A percentile compares a stretch with the other conserved stretches of the same genome.
phyloP scores from a whole-genome alignment of 2,888 invertebrate genomes.

The Ochropleura leucogaster region DNA sequence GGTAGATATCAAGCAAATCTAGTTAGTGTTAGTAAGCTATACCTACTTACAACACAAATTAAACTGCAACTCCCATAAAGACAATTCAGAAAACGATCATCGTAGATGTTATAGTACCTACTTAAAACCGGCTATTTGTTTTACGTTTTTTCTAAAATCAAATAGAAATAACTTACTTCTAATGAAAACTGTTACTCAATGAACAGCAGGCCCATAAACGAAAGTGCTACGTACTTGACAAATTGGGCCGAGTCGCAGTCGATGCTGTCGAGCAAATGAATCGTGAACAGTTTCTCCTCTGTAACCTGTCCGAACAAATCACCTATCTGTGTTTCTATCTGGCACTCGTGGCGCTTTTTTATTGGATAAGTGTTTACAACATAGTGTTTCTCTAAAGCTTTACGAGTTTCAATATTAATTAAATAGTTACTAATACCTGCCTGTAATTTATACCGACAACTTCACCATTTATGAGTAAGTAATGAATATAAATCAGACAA shows the following conservation, averaged over 20 bases:
- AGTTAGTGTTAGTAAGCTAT: not conserved
- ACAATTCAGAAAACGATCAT: not conserved
- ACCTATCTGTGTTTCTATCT: slow-evolving; percentile 24
- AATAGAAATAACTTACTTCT: not conserved
- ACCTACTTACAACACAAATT: too few relatives aligned
- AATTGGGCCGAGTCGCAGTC: slow-evolving; percentile 41
- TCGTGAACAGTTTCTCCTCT: slow-evolving; percentile 55
- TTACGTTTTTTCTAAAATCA: not conserved
- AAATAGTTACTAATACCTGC: not conserved
- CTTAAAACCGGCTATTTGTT: not conserved
- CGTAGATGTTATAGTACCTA: not conserved
- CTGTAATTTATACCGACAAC: not conserved
- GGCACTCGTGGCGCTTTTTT: slow-evolving; percentile 20
- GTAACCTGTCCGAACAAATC: slow-evolving; percentile 46
- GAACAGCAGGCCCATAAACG: slow-evolving; percentile 12
- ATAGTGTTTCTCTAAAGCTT: not conserved
- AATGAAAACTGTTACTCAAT: slow-evolving; percentile 5
- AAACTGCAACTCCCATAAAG: not conserved
- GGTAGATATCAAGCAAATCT: not conserved
- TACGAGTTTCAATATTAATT: slow-evolving; percentile 10
- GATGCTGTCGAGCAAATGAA: slow-evolving; percentile 57
- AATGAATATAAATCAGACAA: not conserved
- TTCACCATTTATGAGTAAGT: not conserved
- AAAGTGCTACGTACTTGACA: slow-evolving; percentile 37
- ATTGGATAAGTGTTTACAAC: not conserved